Evolutionary conservation across 2,888 invertebrate genomes (phyloP).

Genomic region (Tanaodytes sp.): DNA sequence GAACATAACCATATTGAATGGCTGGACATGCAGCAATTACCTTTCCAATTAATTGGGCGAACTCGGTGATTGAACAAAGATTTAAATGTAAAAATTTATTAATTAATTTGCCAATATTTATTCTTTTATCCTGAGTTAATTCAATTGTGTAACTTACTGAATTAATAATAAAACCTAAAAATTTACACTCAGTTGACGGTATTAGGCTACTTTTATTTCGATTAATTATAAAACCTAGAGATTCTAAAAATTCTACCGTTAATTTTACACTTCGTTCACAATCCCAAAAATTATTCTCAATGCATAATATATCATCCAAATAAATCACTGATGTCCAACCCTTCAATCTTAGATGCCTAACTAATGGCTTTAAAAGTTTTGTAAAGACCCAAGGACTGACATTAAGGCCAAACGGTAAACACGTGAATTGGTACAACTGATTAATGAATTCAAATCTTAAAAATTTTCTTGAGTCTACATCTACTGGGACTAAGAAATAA

Average conservation of each 20-base stretch:
- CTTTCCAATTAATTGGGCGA: slow-evolving; percentile 18
- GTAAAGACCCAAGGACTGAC: slow-evolving; percentile 1
- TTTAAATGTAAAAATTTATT: neutral
- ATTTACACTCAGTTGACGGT: neutral
- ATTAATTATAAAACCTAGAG: neutral
- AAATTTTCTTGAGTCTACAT: neutral
- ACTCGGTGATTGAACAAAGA: slow-evolving; percentile 1
- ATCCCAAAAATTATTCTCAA: neutral
- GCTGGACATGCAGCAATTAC: slow-evolving; percentile 5
- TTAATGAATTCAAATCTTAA: neutral
- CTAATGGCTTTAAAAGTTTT: neutral
- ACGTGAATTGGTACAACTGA: neutral
- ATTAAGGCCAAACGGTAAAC: slow-evolving; percentile 5
- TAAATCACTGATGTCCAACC: neutral
- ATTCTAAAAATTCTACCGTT: neutral
- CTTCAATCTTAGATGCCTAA: neutral
- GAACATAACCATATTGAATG: slow-evolving; percentile 12
- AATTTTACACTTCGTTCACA: neutral
- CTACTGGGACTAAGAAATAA: neutral
- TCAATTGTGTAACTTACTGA: slow-evolving; percentile 1
- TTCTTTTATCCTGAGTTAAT: slow-evolving; percentile 6
- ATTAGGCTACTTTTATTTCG: neutral
- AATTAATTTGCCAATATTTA: neutral
- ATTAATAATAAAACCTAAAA: slow-evolving; percentile 3
- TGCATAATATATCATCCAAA: slow-evolving; percentile 3